phyloP scores from a whole-genome alignment of 2,797 vertebrate species.

The Muscicapa comitata region DNA sequence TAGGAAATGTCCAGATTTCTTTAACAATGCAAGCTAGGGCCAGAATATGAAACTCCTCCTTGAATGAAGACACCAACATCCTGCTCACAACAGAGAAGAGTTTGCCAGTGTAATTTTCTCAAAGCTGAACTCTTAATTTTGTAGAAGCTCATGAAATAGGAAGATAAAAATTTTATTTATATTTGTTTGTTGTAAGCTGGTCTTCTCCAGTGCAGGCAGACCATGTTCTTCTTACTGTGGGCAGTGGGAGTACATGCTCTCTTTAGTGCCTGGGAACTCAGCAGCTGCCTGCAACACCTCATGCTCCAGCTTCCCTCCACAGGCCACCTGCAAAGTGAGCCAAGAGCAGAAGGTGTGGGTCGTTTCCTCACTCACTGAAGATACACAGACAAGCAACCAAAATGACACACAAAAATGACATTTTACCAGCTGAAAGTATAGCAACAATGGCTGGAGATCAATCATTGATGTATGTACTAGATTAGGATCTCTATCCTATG shows the following conservation, averaged over 20 bases:
- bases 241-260: accelerated
- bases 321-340: not conserved
- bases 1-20: constrained; percentile 22
- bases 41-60: not conserved
- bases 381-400: not conserved
- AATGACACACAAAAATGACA: not conserved
- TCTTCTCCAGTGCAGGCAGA: not conserved
- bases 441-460: not conserved
- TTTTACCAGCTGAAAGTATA: not conserved
- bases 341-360: not conserved
- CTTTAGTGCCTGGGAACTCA: not conserved
- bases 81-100: not conserved
- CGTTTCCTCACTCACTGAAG: not conserved
- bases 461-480: not conserved
- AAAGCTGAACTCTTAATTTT: not conserved
- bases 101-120: not conserved
- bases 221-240: accelerated
- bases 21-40: not conserved
- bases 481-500: not conserved
- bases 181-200: not conserved
- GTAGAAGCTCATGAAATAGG: not conserved
- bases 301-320: not conserved
- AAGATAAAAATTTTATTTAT: not conserved
- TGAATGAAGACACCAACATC: not conserved
- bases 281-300: not conserved